Evolutionary conservation across 2,888 invertebrate species (phyloP).

Genomic region (Eupithecia insigniata): DNA sequence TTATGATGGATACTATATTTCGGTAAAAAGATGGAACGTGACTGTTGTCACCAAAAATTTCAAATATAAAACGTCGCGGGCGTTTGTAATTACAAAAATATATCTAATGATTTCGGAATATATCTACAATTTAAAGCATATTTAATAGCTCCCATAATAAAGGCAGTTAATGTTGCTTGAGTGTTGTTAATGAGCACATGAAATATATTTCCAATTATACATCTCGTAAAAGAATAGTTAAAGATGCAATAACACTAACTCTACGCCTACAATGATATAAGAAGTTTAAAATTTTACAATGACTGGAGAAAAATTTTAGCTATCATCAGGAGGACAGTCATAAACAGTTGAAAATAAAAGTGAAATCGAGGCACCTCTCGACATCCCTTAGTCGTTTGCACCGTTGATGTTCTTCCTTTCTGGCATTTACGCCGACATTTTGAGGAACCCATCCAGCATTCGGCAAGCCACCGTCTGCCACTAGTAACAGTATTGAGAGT

Average conservation of each 20-base stretch:
- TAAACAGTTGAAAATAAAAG: too few species aligned
- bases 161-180: background rate
- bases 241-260: constrained; percentile 40
- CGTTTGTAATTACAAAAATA: background rate
- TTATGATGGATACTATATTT: too few species aligned
- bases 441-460: too few species aligned
- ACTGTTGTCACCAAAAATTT: background rate
- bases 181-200: constrained; percentile 5
- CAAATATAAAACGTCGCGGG: background rate
- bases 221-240: constrained; percentile 16
- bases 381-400: too few species aligned
- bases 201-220: constrained; percentile 17
- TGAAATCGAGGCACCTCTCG: too few species aligned
- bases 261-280: constrained; percentile 51
- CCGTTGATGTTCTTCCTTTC: too few species aligned
- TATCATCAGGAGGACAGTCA: background rate
- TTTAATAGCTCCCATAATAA: constrained; percentile 9
- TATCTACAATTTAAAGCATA: background rate
- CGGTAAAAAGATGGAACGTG: background rate
- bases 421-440: too few species aligned
- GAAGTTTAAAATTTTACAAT: constrained; percentile 59
- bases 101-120: background rate
- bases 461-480: too few species aligned
- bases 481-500: too few species aligned
- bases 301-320: constrained; percentile 35